Evolutionary conservation across 2,888 invertebrate genomes (phyloP), one percentile per base, ranked within the genome.

Genomic region (Stenolophus ochropezus): DNA sequence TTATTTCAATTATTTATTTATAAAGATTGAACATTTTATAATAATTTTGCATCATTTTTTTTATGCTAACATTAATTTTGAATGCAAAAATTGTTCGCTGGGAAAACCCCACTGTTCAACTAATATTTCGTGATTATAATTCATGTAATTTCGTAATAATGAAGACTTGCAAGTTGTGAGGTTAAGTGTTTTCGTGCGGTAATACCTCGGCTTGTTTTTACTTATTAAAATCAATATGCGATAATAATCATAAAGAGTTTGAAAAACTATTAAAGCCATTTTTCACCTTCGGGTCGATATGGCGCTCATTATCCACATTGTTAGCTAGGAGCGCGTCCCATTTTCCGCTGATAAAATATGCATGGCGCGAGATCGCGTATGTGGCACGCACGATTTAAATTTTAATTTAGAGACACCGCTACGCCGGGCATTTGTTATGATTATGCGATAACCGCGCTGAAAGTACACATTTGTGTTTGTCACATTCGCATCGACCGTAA

Each of bases 381-480:
- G 51, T 75, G 27, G 78, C 78, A 78, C 78, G 78, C 78, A 65
- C 78, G 69, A 78, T 78, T 78, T 78, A 78, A 78, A 78, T 78
- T 78, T 78, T 69, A 78, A 78, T 78, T 78, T 78, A 65, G 78
- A 51, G 65, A 78, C 65, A 69, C 49, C 65, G 49, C 65, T 4
- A 6, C 51, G 47, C 25, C 14, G 69, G 49, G 78, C 78, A 78
- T 78, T 78, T 61, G 78, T 78, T 78, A 78, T 78, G 78, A 78
- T 78, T 78, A 78, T 78, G 56, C 49, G 65, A 69, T 65, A 65
- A 78, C 65, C 77, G 27, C 56, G 69, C 47, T 78, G 49, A 78
- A 78, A 61, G 78, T 69, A 65, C 78, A 69, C 78, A 78, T 78
- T 61, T 78, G 61, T 61, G 78, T 78, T 65, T 78, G 78, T 78